Base-by-base conservation (phyloP, 1,140 invertebrate species). In the Brachionus plicatilis region DNA sequence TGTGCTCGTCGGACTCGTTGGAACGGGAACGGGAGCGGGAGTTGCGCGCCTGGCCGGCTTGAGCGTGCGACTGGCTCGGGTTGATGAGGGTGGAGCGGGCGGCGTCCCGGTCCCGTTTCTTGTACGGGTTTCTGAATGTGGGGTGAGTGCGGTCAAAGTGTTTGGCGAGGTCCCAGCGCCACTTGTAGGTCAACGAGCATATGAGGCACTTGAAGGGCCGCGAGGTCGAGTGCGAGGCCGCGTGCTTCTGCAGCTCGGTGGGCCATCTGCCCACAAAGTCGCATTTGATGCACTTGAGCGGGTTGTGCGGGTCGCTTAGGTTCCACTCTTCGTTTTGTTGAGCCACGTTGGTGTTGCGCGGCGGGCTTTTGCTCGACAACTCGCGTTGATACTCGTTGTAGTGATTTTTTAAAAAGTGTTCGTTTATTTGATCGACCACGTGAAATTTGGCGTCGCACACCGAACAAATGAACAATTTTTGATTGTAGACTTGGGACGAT, bases 111-210 rank as follows among this genome's bases (percentile, higher is more conserved):
- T 88, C 88, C 50, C 87, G 86, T 66, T 88, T 86, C 82, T 88
- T 89, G 84, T 90, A 90, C n/a, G 89, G 89, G 85, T 89, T 90
- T 8, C 87, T 87, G 24, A 89, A 87, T 17, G 86, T 86, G n/a
- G 86, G 86, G 80, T 90, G 89, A 75, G 87, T 87, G 68, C 88
- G 88, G 70, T 89, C 88, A 86, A 90, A 90, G 85, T 90, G 89
- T 83, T 89, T 89, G 12, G 88, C 88, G 45, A 90, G 85, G 84
- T 89, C 88, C 88, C 88, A 89, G 85, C 89, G 88, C 88, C 89
- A 89, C 83, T 89, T 88, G 85, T 89, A 90, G 17, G 88, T 89
- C 8, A 88, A 87, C 12, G 88, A 88, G 85, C 89, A 90, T 4
- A 90, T 87, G 85, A 90, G 87, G 75, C 89, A 90, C 2, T 88